Percentiles rank a stretch among this genome's conserved stretches.
phyloP scores from a whole-genome alignment of 2,888 invertebrate species.

The Chymomyza fuscimana region DNA sequence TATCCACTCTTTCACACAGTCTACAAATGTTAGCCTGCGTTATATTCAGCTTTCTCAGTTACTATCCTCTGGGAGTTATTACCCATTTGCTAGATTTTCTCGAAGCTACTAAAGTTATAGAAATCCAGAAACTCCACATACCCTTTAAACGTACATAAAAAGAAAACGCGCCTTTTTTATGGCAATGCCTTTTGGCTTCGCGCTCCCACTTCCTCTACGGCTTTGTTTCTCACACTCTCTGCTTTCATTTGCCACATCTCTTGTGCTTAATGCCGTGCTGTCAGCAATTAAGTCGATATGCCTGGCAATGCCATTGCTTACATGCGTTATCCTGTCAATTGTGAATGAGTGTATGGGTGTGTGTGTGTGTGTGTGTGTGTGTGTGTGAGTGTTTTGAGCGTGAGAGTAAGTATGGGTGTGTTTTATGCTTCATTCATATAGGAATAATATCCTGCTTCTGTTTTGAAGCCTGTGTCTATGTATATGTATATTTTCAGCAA shows the following conservation, averaged over 20 bases:
- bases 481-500: not conserved
- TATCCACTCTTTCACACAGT: no score
- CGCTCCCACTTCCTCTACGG: not conserved
- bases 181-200: not conserved
- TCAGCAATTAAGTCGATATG: slow-evolving; percentile 63
- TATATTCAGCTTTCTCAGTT: no score
- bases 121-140: slow-evolving; percentile 5
- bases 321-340: slow-evolving; percentile 50
- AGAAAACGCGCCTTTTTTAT: slow-evolving; percentile 9
- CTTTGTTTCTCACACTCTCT: slow-evolving; percentile 15
- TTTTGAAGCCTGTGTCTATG: slow-evolving; percentile 1
- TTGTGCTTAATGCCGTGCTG: slow-evolving; percentile 50
- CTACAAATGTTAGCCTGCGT: no score
- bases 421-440: not conserved
- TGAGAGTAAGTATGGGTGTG: slow-evolving; percentile 33
- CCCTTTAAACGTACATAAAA: not conserved
- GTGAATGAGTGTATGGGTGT: slow-evolving; percentile 19
- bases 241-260: not conserved
- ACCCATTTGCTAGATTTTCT: no score
- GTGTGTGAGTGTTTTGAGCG: slow-evolving; percentile 18
- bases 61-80: no score
- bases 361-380: slow-evolving; percentile 42
- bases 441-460: slow-evolving; percentile 3
- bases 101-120: no score
- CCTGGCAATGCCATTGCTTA: slow-evolving; percentile 53